Percentiles rank a stretch among this genome's conserved stretches.
These are phyloP conservation scores for Caradrina clavipalpis DNA, from an alignment of 2,888 invertebrate species.

Conservation along the genomic window DNA sequence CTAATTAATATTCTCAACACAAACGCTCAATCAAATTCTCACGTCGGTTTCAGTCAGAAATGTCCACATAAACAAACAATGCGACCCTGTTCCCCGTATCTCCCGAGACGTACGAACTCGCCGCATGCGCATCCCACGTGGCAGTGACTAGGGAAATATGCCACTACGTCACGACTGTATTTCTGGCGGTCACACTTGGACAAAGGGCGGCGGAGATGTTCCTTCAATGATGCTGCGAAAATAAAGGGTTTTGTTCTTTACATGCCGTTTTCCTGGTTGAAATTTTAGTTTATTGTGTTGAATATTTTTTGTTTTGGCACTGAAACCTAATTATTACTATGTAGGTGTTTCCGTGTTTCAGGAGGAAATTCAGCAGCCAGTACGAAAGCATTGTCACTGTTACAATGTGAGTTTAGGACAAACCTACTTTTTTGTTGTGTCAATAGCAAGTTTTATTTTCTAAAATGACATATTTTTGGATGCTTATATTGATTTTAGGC, in stretches of 20 bases:
- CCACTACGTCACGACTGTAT: conserved; percentile 51
- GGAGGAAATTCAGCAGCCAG: not conserved
- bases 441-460: conserved; percentile 6
- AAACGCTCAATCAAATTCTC: conserved; percentile 23
- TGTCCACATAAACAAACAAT: conserved; percentile 44
- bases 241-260: conserved; percentile 17
- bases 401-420: conserved; percentile 9
- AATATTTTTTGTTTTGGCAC: conserved; percentile 2
- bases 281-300: not conserved
- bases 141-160: conserved; percentile 52
- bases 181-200: conserved; percentile 46
- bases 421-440: not conserved
- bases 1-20: conserved; percentile 2
- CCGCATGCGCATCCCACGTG: conserved; percentile 52
- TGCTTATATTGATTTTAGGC: not conserved
- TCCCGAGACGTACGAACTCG: conserved; percentile 15
- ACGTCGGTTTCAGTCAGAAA: conserved; percentile 14
- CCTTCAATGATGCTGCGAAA: conserved; percentile 24
- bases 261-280: not conserved
- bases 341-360: conserved; percentile 10
- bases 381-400: conserved; percentile 6
- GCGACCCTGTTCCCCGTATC: conserved; percentile 24
- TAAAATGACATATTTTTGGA: not conserved
- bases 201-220: conserved; percentile 42
- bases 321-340: not conserved